Percentiles rank a stretch among this genome's conserved stretches.
Conservation (phyloP, 2,888 invertebrate genomes). For the Octodonta nipae region DNA sequence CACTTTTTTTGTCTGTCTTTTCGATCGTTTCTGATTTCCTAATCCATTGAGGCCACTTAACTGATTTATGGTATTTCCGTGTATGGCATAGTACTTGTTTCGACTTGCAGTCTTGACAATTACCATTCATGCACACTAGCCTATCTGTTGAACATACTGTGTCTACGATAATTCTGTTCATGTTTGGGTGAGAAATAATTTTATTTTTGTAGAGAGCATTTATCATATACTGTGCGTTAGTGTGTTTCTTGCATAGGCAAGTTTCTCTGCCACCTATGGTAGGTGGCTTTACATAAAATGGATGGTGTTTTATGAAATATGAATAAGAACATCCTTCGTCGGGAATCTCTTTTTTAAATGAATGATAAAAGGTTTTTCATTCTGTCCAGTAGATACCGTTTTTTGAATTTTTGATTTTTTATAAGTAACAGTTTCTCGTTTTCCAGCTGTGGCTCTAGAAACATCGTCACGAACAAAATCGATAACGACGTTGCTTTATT, state of each 20-base stretch:
- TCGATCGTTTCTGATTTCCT: constrained; percentile 2
- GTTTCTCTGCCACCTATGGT: constrained; percentile 4
- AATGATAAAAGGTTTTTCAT: constrained; percentile 4
- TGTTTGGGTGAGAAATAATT: neutral
- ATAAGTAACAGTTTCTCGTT: constrained; percentile 2
- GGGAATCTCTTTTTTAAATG: constrained; percentile 1
- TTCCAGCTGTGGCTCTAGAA: constrained; percentile 4
- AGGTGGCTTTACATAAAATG: constrained; percentile 5
- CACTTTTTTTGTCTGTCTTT: constrained; percentile 3
- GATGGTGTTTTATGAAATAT: constrained; percentile 2
- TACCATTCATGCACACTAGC: constrained; percentile 1
- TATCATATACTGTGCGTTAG: constrained; percentile 3
- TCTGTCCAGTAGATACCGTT: constrained; percentile 5
- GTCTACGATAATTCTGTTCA: neutral
- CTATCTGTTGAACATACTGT: neutral
- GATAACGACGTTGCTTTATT: no score
- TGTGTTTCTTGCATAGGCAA: constrained; percentile 3
- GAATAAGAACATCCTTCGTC: constrained; percentile 1
- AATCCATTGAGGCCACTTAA: constrained; percentile 4
- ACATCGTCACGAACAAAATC: constrained; percentile 4
- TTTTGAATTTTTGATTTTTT: constrained; percentile 4
- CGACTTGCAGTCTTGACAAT: neutral
- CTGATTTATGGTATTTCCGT: neutral
- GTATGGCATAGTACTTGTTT: neutral
- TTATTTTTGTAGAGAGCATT: constrained; percentile 1